A percentile compares a stretch with the other conserved stretches of the same genome.
Conservation (phyloP, 2,888 invertebrate species). For the Syritta pipiens region DNA sequence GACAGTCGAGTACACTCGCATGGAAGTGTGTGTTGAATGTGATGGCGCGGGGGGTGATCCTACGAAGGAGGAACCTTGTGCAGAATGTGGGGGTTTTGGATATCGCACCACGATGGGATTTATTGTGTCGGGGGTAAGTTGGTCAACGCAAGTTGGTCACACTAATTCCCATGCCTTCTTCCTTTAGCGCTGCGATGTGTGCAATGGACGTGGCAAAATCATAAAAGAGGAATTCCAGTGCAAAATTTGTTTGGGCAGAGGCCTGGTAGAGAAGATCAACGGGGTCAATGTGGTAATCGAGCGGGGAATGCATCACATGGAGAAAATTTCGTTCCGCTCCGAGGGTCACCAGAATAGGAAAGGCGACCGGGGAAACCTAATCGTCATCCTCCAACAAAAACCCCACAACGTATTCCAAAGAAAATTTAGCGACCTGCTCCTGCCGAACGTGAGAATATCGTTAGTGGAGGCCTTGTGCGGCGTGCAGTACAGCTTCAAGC, state of each 20-base stretch:
- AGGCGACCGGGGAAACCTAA: slow-evolving; percentile 92
- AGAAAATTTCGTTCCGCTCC: slow-evolving; percentile 91
- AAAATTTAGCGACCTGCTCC: slow-evolving; percentile 86
- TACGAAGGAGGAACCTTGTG: slow-evolving; percentile 72
- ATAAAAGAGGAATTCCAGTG: slow-evolving; percentile 92
- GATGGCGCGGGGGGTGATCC: slow-evolving; percentile 76
- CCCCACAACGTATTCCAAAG: slow-evolving; percentile 90
- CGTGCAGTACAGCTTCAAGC: slow-evolving; percentile 90
- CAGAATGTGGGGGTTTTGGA: slow-evolving; percentile 76
- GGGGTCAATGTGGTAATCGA: slow-evolving; percentile 93
- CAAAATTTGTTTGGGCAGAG: slow-evolving; percentile 89
- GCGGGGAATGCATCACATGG: slow-evolving; percentile 92
- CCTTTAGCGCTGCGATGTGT: slow-evolving; percentile 81
- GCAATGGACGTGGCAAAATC: slow-evolving; percentile 85
- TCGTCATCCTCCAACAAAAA: slow-evolving; percentile 91
- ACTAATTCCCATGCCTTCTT: not conserved
- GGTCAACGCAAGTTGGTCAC: too few relatives aligned
- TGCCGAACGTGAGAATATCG: slow-evolving; percentile 85
- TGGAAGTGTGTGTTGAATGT: slow-evolving; percentile 74
- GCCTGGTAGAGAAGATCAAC: slow-evolving; percentile 90
- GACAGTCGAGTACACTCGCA: slow-evolving; percentile 74
- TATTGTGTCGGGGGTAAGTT: slow-evolving; percentile 82
- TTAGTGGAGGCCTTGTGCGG: slow-evolving; percentile 96
- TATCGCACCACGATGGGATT: slow-evolving; percentile 79
- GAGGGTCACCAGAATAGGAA: slow-evolving; percentile 95